Evolutionary conservation across 2,888 invertebrate species (phyloP).

Genomic region (Diaprepes abbreviatus): DNA sequence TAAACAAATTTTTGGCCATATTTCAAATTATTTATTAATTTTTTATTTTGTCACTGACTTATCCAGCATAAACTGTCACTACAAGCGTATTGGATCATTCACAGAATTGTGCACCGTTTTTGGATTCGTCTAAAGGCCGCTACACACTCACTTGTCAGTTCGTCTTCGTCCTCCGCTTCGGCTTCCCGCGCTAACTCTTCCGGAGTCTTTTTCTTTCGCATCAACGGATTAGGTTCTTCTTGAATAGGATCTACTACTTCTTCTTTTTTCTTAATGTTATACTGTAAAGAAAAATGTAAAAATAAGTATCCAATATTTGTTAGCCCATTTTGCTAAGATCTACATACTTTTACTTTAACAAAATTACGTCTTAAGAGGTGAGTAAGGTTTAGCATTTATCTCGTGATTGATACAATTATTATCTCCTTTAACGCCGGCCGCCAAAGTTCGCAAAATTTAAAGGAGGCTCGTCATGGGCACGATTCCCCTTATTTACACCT

Average conservation of each 20-base stretch:
- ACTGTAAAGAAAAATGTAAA: constrained; percentile 78
- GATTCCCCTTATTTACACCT: no score
- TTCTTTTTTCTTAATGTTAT: constrained; percentile 99
- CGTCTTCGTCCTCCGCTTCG: constrained; percentile 94
- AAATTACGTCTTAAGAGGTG: no score
- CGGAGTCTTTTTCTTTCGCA: constrained; percentile 99
- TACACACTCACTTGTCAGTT: constrained; percentile 89
- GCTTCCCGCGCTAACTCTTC: constrained; percentile 98
- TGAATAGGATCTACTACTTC: constrained; percentile 86
- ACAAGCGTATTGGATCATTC: constrained; percentile 50
- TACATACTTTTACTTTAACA: no score
- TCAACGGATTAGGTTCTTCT: constrained; percentile 93
- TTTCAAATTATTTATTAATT: no score
- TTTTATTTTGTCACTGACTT: neutral
- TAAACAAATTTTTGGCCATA: no score
- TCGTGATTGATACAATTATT: no score
- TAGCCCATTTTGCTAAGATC: no score
- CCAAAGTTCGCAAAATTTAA: no score
- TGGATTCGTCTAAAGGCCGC: constrained; percentile 60
- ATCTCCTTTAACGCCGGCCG: no score
- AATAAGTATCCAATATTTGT: no score
- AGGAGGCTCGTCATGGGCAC: no score
- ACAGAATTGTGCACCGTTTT: constrained; percentile 63
- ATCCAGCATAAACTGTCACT: constrained; percentile 15
- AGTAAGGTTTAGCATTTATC: no score